Evolutionary conservation across 2,888 invertebrate genomes (phyloP).

Genomic region (Lordiphosa fenestrarum): DNA sequence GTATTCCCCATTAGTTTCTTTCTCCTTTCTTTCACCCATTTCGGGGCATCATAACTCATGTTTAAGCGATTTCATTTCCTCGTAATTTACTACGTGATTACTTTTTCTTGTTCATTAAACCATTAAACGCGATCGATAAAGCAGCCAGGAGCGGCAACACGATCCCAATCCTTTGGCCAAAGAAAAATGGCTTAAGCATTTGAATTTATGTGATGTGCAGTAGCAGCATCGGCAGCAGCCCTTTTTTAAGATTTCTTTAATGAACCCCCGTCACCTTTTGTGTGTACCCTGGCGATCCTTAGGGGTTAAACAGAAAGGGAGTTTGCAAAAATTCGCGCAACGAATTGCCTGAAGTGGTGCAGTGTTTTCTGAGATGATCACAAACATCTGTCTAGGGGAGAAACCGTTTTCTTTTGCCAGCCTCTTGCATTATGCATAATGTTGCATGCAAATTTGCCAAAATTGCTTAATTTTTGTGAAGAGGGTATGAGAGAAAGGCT

Average conservation of each 20-base stretch:
- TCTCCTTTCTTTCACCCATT: conserved; percentile 13
- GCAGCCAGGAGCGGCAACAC: conserved; percentile 18
- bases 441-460: conserved; percentile 68
- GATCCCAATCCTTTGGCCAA: conserved; percentile 29
- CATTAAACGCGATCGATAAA: conserved; percentile 71
- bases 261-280: conserved; percentile 45
- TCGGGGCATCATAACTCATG: conserved; percentile 56
- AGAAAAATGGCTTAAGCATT: conserved; percentile 39
- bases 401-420: conserved; percentile 20
- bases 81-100: conserved; percentile 76
- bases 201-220: conserved; percentile 33
- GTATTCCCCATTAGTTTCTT: conserved; percentile 58
- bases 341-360: conserved; percentile 65
- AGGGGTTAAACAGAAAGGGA: conserved; percentile 56
- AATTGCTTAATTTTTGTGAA: conserved; percentile 61
- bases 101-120: conserved; percentile 73
- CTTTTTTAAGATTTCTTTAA: conserved; percentile 56
- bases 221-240: conserved; percentile 49
- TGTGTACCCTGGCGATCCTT: conserved; percentile 26
- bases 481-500: conserved; percentile 9
- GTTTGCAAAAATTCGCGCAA: conserved; percentile 57
- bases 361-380: conserved; percentile 24
- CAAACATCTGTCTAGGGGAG: conserved; percentile 41
- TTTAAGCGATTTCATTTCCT: conserved; percentile 69
- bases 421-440: conserved; percentile 59